phyloP scores from a whole-genome alignment of 2,797 vertebrate species.

The Glyptemys insculpta region DNA sequence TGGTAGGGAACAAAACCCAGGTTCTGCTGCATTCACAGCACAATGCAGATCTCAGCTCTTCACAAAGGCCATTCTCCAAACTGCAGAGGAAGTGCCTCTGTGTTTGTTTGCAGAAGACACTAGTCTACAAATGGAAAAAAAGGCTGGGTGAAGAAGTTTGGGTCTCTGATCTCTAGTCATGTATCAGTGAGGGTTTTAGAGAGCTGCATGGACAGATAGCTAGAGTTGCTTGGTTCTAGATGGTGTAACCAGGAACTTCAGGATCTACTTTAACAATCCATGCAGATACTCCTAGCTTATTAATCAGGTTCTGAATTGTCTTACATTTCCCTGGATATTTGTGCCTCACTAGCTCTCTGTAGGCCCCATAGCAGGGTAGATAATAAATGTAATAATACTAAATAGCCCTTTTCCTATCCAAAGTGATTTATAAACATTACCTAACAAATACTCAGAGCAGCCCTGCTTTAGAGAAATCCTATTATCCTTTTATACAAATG shows the following conservation, averaged over 20 bases:
- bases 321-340: conserved; percentile 61
- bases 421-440: conserved; percentile 18
- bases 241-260: neutral
- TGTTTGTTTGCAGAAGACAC: neutral
- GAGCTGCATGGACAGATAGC: neutral
- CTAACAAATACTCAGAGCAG: neutral
- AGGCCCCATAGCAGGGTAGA: conserved; percentile 8
- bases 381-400: conserved; percentile 57
- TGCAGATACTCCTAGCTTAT: conserved; percentile 51
- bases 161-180: neutral
- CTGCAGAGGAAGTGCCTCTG: neutral
- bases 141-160: accelerated
- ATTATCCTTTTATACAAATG: conserved; percentile 3
- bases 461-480: neutral
- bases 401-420: conserved; percentile 2
- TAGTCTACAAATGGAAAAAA: neutral
- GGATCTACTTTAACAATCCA: conserved; percentile 40
- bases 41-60: accelerated
- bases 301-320: conserved; percentile 70
- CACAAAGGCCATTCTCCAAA: accelerated
- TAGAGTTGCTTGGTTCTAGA: conserved; percentile 12
- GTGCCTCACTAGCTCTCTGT: neutral
- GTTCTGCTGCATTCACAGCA: accelerated
- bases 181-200: accelerated
- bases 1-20: accelerated